These are phyloP conservation scores for Clanis bilineata DNA, from an alignment of 2,888 invertebrate genomes.

Conservation along the genomic window DNA sequence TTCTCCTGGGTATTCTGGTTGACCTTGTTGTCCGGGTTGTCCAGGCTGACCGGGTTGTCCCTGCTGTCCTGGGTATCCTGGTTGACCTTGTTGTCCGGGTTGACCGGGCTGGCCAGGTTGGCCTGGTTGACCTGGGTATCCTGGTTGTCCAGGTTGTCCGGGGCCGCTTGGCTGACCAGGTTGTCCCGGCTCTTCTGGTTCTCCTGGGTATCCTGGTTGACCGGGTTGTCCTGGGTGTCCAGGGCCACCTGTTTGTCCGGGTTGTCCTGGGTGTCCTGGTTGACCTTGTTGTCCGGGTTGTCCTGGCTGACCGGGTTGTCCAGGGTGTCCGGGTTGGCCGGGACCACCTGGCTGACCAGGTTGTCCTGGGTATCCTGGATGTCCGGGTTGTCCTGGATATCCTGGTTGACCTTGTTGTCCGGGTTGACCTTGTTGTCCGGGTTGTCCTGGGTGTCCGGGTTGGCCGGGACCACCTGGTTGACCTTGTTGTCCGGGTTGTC, in stretches of 20 bases:
- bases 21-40: constrained; percentile 16
- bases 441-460: constrained; percentile 32
- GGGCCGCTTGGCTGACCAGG: constrained; percentile 36
- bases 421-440: constrained; percentile 27
- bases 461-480: constrained; percentile 35
- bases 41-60: constrained; percentile 30
- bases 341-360: constrained; percentile 26
- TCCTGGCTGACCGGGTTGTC: constrained; percentile 23
- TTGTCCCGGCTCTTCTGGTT: constrained; percentile 30
- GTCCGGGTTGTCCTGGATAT: constrained; percentile 34
- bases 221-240: constrained; percentile 26
- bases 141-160: constrained; percentile 66
- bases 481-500: constrained; percentile 8
- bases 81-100: constrained; percentile 37
- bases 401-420: constrained; percentile 49
- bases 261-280: constrained; percentile 34
- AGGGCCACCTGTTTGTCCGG: constrained; percentile 21
- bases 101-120: constrained; percentile 38
- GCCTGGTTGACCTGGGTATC: constrained; percentile 34
- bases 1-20: constrained; percentile 46
- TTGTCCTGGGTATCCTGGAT: constrained; percentile 36
- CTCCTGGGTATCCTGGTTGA: constrained; percentile 19
- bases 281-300: constrained; percentile 44
- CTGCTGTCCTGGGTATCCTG: constrained; percentile 27
- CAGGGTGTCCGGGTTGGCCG: constrained; percentile 25